These are phyloP conservation scores for Torymus aiolomorphi DNA, from an alignment of 2,888 invertebrate genomes.

Conservation along the genomic window DNA sequence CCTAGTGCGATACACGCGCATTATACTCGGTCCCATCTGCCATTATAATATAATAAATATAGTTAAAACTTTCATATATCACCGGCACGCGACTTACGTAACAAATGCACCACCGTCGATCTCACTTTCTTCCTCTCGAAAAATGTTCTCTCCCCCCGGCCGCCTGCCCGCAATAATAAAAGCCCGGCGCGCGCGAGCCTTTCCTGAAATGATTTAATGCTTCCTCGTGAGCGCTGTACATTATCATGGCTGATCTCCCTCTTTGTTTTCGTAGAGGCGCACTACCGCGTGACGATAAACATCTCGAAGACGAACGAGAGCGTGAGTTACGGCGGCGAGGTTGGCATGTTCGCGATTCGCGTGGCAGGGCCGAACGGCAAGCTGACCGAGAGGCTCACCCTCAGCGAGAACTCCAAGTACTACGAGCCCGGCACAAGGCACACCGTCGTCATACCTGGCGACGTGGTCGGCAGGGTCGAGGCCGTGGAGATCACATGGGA, in stretches of 20 bases:
- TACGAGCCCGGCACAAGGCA: conserved; percentile 86
- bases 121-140: too few species aligned
- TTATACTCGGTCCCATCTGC: conserved; percentile 8
- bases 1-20: background rate
- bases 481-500: conserved; percentile 87
- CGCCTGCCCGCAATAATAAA: too few species aligned
- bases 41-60: conserved; percentile 21
- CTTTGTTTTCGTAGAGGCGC: conserved; percentile 79
- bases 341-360: conserved; percentile 83
- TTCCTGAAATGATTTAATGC: conserved; percentile 38
- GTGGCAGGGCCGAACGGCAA: conserved; percentile 81
- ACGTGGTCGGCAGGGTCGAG: conserved; percentile 82
- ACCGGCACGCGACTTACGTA: conserved; percentile 4
- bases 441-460: conserved; percentile 82
- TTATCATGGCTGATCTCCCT: background rate
- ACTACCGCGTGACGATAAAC: conserved; percentile 86
- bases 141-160: background rate
- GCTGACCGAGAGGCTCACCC: conserved; percentile 79
- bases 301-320: conserved; percentile 86
- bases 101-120: background rate
- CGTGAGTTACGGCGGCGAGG: conserved; percentile 84
- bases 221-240: background rate
- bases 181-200: conserved; percentile 7
- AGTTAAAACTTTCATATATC: conserved; percentile 48
- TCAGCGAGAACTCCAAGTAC: conserved; percentile 78